Evolutionary conservation across 2,888 invertebrate genomes (phyloP).

Genomic region (Saturnia pavonia): DNA sequence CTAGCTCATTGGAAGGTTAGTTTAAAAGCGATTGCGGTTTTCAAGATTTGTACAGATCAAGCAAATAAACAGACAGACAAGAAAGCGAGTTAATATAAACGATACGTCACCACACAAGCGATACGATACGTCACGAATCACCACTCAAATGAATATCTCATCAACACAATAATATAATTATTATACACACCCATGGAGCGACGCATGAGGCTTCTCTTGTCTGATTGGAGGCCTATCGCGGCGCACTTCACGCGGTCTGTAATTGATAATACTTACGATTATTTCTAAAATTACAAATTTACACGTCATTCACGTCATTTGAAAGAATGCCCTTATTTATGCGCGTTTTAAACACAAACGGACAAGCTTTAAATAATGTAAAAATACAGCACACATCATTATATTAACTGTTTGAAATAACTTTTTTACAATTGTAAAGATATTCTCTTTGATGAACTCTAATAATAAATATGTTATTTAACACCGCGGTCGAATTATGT

Average conservation of each 20-base stretch:
- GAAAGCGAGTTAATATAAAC: too few relatives aligned
- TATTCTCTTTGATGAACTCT: not conserved
- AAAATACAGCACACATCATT: constrained; percentile 21
- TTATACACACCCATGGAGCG: constrained; percentile 30
- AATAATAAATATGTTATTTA: constrained; percentile 11
- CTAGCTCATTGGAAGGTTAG: too few relatives aligned
- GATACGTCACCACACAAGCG: too few relatives aligned
- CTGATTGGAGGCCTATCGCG: constrained; percentile 56
- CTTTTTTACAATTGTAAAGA: constrained; percentile 11
- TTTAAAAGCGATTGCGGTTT: too few relatives aligned
- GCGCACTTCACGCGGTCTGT: constrained; percentile 61
- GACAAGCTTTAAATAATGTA: constrained; percentile 17
- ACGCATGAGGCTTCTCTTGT: constrained; percentile 43
- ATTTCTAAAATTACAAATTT: constrained; percentile 18
- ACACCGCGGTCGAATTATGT: not conserved
- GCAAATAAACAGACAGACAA: too few relatives aligned
- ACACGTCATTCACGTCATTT: constrained; percentile 17
- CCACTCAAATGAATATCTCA: too few relatives aligned
- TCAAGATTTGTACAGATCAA: too few relatives aligned
- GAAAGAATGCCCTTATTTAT: not conserved
- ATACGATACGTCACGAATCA: too few relatives aligned
- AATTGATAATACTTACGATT: constrained; percentile 41
- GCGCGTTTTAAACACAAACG: constrained; percentile 13
- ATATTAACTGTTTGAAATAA: constrained; percentile 5
- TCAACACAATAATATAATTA: not conserved